phyloP scores from a whole-genome alignment of 2,113 vertebrate species.

The Pelusios castaneus region DNA sequence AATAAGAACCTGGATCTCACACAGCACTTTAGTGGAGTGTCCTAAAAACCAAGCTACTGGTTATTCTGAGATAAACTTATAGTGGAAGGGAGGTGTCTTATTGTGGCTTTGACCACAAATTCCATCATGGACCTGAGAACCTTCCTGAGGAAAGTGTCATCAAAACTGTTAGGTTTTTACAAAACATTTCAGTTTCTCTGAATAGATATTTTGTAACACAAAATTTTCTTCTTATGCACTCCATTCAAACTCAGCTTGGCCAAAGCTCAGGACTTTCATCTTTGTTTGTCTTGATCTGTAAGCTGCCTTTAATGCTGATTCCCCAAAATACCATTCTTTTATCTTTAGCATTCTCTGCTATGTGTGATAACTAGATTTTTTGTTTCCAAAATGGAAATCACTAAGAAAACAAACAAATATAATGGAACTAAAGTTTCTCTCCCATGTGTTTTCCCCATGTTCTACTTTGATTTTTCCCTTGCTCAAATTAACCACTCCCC shows the following conservation, averaged over 20 bases:
- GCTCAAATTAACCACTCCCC: no score
- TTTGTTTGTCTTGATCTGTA: accelerated
- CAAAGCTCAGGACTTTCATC: neutral
- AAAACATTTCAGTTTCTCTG: neutral
- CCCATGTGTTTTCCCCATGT: neutral
- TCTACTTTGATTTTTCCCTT: accelerated
- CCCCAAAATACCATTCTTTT: neutral
- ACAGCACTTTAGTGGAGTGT: neutral
- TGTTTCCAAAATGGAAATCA: neutral
- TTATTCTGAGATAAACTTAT: neutral
- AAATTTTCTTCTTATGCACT: neutral
- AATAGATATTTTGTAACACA: neutral
- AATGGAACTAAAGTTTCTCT: neutral
- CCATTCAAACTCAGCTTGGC: neutral
- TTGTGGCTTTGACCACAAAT: neutral
- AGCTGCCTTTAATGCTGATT: neutral
- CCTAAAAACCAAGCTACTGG: neutral
- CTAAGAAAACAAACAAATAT: neutral
- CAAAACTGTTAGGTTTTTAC: neutral
- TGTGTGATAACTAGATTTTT: neutral
- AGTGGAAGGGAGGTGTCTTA: neutral
- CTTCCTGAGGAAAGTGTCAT: neutral
- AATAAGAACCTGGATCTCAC: neutral
- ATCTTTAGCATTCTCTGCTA: neutral
- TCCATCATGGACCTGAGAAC: neutral